A percentile compares a stretch with the other conserved stretches of the same genome.
These are phyloP conservation scores for Proisotoma minuta DNA, from an alignment of 2,888 invertebrate genomes.

Conservation along the genomic window DNA sequence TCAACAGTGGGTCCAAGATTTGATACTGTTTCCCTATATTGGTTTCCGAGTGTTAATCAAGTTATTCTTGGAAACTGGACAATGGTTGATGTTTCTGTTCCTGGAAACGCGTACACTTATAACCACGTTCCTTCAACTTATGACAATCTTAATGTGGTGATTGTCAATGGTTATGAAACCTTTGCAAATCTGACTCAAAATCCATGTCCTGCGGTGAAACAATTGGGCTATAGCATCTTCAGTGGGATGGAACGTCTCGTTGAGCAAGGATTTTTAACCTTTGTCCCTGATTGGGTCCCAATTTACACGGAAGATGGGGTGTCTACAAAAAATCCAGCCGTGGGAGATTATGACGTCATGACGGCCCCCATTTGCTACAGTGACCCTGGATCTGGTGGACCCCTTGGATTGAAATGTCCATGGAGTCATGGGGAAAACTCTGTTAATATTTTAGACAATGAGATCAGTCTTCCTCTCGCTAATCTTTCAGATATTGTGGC, in stretches of 20 bases:
- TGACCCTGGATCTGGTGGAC: neutral
- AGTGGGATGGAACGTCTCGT: neutral
- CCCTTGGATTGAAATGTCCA: neutral
- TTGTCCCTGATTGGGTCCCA: neutral
- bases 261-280: neutral
- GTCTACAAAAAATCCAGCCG: slow-evolving; percentile 12
- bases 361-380: neutral
- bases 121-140: slow-evolving; percentile 15
- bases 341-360: slow-evolving; percentile 9
- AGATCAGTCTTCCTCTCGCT: neutral
- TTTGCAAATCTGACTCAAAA: neutral
- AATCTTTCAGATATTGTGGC: neutral
- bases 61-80: slow-evolving; percentile 25
- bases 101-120: slow-evolving; percentile 7
- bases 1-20: neutral
- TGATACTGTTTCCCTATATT: slow-evolving; percentile 19
- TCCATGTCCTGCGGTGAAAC: neutral
- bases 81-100: slow-evolving; percentile 10
- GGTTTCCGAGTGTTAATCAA: slow-evolving; percentile 16
- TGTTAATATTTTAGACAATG: slow-evolving; percentile 1
- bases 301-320: slow-evolving; percentile 13
- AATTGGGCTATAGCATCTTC: neutral
- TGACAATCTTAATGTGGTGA: neutral
- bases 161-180: neutral
- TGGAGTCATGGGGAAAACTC: neutral